Evolutionary conservation across 2,888 invertebrate species (phyloP), one percentile per base, ranked within the genome.

Genomic region (Mechanitis messenoides): DNA sequence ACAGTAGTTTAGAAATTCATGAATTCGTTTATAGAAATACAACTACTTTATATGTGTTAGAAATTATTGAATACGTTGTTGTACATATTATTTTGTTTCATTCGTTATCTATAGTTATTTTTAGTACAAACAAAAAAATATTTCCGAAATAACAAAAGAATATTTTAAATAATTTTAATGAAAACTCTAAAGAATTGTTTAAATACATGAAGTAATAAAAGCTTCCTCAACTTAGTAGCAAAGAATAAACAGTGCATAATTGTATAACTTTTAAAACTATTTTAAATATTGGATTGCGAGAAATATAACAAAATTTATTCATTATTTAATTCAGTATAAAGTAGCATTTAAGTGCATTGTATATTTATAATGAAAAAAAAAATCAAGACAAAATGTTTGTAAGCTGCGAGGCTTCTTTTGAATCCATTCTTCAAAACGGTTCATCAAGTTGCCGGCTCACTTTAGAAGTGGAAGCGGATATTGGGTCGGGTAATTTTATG

Each of bases 351-450:
- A 20, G 20, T 45, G 59, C 59, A 59, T 59, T 63, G 61, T 61
- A 65, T 65, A 60, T 63, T 65, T 57, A 61, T 59, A 53, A 60
- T 65, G 63, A 59, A 59, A 59, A 56, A 59, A 61, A 63, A 58
- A 60, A 60, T n/a, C 50, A 60, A 60, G 56, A 58, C 60, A 59
- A 59, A 61, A 60, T 61, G 60, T 59, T 61, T 45, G 54, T 61
- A 57, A 57, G 63, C 60, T 63, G 58, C 55, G 56, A 65, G 60
- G 63, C 56, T 63, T 63, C 58, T 56, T 53, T 53, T 58, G 56
- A 60, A 58, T 58, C 63, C 56, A 65, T 65, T 58, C 56, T 62
- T 60, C 58, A 59, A 58, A 55, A 46, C 55, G 62, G 55, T 57
- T 58, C 53, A 53, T 55, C 53, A 55, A 11, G 54, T 12, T 42